Conservation (phyloP, 2,797 vertebrate genomes). For the Falco cherrug region DNA sequence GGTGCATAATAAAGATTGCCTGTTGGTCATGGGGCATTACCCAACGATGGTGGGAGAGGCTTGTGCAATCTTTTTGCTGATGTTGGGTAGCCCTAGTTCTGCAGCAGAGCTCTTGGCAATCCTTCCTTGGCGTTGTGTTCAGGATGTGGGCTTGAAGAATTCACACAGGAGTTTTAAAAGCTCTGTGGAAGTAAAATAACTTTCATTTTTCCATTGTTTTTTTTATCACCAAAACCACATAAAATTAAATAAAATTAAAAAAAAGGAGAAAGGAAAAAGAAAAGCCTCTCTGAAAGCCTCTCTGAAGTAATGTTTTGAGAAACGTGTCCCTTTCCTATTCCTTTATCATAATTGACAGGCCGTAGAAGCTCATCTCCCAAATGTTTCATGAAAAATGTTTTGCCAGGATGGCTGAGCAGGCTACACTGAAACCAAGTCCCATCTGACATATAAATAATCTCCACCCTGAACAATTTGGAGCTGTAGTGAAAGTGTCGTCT, state of each 20-base stretch:
- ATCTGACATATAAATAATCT: conserved; percentile 50
- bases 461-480: conserved; percentile 30
- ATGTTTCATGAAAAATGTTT: conserved; percentile 52
- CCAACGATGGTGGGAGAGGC: background rate
- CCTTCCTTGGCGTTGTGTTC: rapidly evolving
- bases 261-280: background rate
- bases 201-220: background rate
- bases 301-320: background rate
- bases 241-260: background rate
- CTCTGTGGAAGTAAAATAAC: background rate
- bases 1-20: background rate
- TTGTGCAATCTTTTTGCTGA: background rate
- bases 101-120: background rate
- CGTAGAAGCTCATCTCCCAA: conserved; percentile 31
- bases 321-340: background rate
- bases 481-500: background rate
- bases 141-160: background rate
- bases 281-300: background rate
- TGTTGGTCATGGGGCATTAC: background rate
- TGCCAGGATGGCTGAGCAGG: conserved; percentile 13
- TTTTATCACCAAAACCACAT: background rate
- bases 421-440: conserved; percentile 26
- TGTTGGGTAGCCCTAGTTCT: background rate
- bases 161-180: background rate
- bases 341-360: conserved; percentile 49